These are phyloP conservation scores for Epizoanthus rinbou DNA, from an alignment of 92 coral and sea anemone species.

Conservation along the genomic window DNA sequence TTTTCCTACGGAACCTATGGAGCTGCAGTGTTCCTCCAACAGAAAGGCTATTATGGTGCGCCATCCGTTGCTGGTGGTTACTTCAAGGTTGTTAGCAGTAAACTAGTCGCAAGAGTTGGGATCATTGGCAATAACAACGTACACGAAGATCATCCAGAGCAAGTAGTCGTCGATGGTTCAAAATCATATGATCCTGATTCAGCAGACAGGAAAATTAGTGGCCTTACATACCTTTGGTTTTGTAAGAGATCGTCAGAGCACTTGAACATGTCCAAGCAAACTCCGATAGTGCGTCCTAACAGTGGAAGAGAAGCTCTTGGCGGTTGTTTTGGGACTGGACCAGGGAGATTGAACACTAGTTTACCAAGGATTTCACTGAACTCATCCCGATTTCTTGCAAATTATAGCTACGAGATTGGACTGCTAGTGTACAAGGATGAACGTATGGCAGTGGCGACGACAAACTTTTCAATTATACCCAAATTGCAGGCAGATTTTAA, in stretches of 20 bases:
- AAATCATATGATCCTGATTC: slow-evolving; percentile 18
- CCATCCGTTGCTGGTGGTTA: neutral
- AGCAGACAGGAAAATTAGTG: neutral
- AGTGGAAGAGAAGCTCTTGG: neutral
- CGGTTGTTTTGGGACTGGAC: slow-evolving; percentile 47
- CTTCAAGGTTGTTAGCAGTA: neutral
- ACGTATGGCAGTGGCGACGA: slow-evolving; percentile 17
- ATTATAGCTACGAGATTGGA: slow-evolving; percentile 4
- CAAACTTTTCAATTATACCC: neutral
- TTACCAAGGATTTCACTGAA: slow-evolving; percentile 19
- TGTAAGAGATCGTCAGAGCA: slow-evolving; percentile 17
- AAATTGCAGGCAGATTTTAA: neutral
- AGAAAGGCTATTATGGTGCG: neutral
- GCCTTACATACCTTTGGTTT: slow-evolving; percentile 5
- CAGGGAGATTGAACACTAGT: slow-evolving; percentile 27
- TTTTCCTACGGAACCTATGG: neutral
- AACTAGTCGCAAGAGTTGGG: neutral
- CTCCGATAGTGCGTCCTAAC: neutral
- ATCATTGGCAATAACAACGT: neutral
- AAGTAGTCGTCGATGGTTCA: neutral
- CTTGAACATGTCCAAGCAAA: neutral
- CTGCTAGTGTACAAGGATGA: slow-evolving; percentile 28
- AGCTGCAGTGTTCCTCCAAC: neutral
- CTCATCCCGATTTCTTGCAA: slow-evolving; percentile 5
- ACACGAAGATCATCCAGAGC: slow-evolving; percentile 11